Evolutionary conservation across 2,888 invertebrate genomes (phyloP), one percentile per base, ranked within the genome.

Genomic region (Himalopsyche tibetana): DNA sequence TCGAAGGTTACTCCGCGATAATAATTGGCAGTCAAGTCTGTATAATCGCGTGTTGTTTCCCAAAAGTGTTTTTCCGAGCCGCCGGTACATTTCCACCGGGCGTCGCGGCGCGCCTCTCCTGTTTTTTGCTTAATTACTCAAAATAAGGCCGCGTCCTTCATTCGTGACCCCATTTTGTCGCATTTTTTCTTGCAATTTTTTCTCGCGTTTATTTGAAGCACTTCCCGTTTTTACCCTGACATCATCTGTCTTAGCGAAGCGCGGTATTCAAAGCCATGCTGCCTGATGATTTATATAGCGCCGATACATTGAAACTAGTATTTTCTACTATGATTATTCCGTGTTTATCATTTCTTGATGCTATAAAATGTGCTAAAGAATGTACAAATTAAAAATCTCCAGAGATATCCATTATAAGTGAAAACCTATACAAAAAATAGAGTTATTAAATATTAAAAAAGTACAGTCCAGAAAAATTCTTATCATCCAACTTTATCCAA

Each of bases 121-220:
- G 6, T 2, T 19, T 19, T 63, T 63, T 63, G n/a, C 63, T 63
- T 63, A 63, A 63, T 63, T 63, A 63, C 63, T 63, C 63, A 63
- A 63, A 63, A 63, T 63, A 63, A 63, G 63, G 63, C 63, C 63
- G 63, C 19, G 63, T 63, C 63, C 63, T 63, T 63, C 19, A 63
- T 63, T 63, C 63, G 28, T 63, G 63, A 28, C 63, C 63, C 63
- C 63, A 63, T 63, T 63, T 63, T 63, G 28, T 63, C 63, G 15
- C 51, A 51, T 51, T 51, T 51, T 51, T 51, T 51, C 51, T 51
- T 51, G 51, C 51, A 63, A 12, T 63, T 63, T 63, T 63, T 63
- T 63, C 9, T 19, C 63, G 8, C 1, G 63, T 63, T 63, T 63
- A 28, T 28, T 63, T 28, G n/a, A 28, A 19, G 63, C 28, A 63